Evolutionary conservation across 2,113 vertebrate genomes (phyloP), one percentile per base, ranked within the genome.

Genomic region (Atherinomorus stipes): DNA sequence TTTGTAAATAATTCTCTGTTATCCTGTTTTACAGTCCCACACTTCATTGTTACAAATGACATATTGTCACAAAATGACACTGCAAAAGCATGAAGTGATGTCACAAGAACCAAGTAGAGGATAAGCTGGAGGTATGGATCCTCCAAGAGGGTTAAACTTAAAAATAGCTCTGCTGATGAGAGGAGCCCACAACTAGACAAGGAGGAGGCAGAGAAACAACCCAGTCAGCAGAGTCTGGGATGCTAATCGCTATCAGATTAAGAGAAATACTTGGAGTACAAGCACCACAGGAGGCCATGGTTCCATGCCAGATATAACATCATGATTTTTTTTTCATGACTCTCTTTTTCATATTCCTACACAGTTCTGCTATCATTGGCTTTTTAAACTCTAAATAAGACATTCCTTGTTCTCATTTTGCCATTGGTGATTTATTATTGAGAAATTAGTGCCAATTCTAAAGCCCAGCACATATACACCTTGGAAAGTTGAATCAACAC

Each of bases 111-210:
- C 11, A 71, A 44, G 18, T 45, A 11, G 10, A 44, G 71, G 80
- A 81, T 84, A 85, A 78, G 69, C 64, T 19, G 26, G 49, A 54
- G 44, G 23, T 57, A 59, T 65, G 61, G 63, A 88, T 84, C 69
- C 63, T 66, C 56, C 31, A 50, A 74, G 65, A 83, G 85, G 83
- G 74, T 80, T 84, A 80, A 74, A 82, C 67, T 76, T 89, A 90
- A 88, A 91, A 89, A 91, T 89, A 92, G 82, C 80, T 42, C 47
- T 80, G 86, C 81, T 82, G 84, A 90, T 87, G 73, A 81, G 68
- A 51, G 54, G 81, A 88, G 80, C 76, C 84, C 81, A 74, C 52
- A 74, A 78, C 56, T 64, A 90, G 78, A 83, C 84, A 77, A 58
- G 16, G 76, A 76, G 81, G 76, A 76, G 76, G 63, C 64, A 81